These are phyloP conservation scores for Ditula angustiorana DNA, from an alignment of 2,888 invertebrate genomes.

Conservation along the genomic window DNA sequence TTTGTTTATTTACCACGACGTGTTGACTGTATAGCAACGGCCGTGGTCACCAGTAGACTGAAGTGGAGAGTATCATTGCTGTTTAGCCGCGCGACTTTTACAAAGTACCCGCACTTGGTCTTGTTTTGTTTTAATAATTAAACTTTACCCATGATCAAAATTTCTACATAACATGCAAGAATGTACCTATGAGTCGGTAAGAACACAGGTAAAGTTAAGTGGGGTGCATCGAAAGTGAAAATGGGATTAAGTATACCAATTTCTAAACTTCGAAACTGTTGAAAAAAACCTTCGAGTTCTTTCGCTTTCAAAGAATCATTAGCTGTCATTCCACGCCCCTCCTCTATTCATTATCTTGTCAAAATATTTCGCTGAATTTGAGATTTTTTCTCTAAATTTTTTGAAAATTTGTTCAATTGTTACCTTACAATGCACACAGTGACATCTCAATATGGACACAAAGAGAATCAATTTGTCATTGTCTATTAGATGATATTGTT, in stretches of 20 bases:
- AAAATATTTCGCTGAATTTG: slow-evolving; percentile 79
- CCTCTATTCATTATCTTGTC: slow-evolving; percentile 82
- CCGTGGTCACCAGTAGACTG: too few species aligned
- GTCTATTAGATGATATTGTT: slow-evolving; percentile 82
- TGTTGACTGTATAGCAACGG: too few species aligned
- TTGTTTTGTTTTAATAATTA: too few species aligned
- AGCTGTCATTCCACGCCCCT: slow-evolving; percentile 66
- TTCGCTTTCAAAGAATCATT: slow-evolving; percentile 73
- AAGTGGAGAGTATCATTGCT: too few species aligned
- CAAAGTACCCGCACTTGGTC: too few species aligned
- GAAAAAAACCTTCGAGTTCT: slow-evolving; percentile 26
- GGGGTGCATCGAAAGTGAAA: slow-evolving; percentile 35
- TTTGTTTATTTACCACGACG: too few species aligned
- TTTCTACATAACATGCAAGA: too few species aligned
- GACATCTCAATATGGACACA: slow-evolving; percentile 80
- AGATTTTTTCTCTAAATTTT: slow-evolving; percentile 63
- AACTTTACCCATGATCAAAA: too few species aligned
- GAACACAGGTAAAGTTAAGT: slow-evolving; percentile 9
- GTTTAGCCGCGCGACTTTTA: too few species aligned
- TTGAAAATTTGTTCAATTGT: slow-evolving; percentile 78
- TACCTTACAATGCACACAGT: slow-evolving; percentile 64
- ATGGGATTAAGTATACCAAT: slow-evolving; percentile 19
- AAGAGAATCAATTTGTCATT: slow-evolving; percentile 82
- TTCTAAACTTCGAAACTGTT: slow-evolving; percentile 14
- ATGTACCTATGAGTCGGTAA: too few species aligned